Base-by-base conservation (phyloP, 1,140 invertebrate genomes). In the Drosophila littoralis region DNA sequence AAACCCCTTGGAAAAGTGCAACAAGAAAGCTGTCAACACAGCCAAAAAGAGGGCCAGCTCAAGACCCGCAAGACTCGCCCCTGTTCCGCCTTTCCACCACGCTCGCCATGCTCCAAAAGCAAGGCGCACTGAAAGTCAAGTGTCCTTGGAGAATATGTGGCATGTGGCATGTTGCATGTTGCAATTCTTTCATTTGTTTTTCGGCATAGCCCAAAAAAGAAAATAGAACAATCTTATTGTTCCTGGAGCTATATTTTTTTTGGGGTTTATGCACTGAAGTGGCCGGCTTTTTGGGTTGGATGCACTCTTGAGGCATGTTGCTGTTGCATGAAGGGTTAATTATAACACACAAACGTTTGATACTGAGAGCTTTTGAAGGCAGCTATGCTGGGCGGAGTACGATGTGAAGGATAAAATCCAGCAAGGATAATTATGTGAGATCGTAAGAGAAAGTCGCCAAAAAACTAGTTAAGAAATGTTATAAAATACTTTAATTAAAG, bases 141-240 rank as follows among this genome's bases (percentile, higher is more conserved):
- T 84, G 84, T 89, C 84, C 84, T 89, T 70, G 63, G 84, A 89
- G 84, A 89, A 89, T 84, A 89, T 89, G 64, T 77, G 69, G 60
- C 61, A 55, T 72, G 40, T 59, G 17, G 69, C 67, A 64, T 63
- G 67, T 52, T 84, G 80, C 80, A 89, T 81, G 70, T 89, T 89
- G 84, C 84, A 89, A 84, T 89, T 89, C 77, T 89, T 89, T 89
- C 77, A 89, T 89, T 89, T 86, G 89, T 86, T 82, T 86, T 88
- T 89, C 59, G 84, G 84, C 83, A 75, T 69, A 77, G 59, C 33
- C 73, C 52, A 61, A 65, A 70, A 77, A 79, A 72, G 48, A 32
- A 59, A 45, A 57, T 38, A 69, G 42, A 17, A 50, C 32, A 76
- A 86, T 88, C 82, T 82, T 77, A 88, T 67, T 81, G 45, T 74